These are phyloP conservation scores for Leucophenga montana DNA, from an alignment of 2,888 invertebrate species.

Conservation along the genomic window DNA sequence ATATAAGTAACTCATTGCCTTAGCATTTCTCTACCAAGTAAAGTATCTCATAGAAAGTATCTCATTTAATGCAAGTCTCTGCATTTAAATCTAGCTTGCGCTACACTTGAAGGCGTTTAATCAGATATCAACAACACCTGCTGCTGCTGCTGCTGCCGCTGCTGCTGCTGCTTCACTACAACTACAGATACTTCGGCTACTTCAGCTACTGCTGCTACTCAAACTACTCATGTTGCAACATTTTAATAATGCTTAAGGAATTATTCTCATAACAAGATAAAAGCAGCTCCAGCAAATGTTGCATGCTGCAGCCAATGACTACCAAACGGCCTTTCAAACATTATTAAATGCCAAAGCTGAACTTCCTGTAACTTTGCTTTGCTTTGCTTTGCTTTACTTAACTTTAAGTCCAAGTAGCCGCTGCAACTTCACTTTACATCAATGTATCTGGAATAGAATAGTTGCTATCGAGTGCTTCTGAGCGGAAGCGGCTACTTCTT, in stretches of 20 bases:
- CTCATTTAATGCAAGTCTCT: no score
- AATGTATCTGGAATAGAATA: background rate
- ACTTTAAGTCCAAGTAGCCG: background rate
- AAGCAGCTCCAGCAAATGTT: constrained; percentile 36
- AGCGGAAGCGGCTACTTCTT: constrained; percentile 25
- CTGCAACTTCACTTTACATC: background rate
- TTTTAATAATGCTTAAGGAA: constrained; percentile 14
- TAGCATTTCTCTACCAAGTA: no score
- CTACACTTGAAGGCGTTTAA: constrained; percentile 50
- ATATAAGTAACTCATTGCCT: no score
- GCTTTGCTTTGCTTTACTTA: background rate
- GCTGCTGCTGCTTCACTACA: no score
- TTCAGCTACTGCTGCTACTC: background rate
- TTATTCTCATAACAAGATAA: constrained; percentile 12
- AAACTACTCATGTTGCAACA: background rate
- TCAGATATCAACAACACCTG: constrained; percentile 65
- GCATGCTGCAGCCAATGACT: constrained; percentile 7
- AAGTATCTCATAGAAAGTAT: no score
- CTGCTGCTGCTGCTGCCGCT: constrained; percentile 39
- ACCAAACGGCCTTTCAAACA: constrained; percentile 25
- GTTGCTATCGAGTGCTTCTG: background rate
- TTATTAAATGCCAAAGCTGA: constrained; percentile 34
- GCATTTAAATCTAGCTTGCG: constrained; percentile 13
- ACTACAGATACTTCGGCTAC: background rate
- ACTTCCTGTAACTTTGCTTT: constrained; percentile 40